Evolutionary conservation across 2,113 vertebrate genomes (phyloP).

Genomic region (Turdus rufiventris): DNA sequence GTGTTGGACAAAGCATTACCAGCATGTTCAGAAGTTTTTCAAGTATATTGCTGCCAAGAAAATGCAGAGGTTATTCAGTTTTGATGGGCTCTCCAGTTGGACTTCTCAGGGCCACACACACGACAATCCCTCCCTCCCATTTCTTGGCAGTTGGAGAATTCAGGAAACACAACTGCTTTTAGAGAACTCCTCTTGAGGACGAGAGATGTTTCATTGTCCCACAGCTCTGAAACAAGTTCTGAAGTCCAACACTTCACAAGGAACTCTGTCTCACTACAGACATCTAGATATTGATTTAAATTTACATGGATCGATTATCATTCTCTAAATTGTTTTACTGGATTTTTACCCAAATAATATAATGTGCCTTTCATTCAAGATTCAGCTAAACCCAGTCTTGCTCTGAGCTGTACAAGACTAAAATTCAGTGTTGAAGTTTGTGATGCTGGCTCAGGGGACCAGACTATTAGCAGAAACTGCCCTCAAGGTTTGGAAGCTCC

Average conservation of each 20-base stretch:
- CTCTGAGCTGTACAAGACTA: not conserved
- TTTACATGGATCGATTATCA: not conserved
- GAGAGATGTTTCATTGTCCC: not conserved
- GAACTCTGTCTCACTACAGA: not conserved
- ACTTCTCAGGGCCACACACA: not conserved
- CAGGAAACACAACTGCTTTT: not conserved
- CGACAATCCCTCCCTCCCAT: rapidly evolving
- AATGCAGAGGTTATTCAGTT: not conserved
- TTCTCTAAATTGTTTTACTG: not conserved
- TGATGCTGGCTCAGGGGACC: not conserved
- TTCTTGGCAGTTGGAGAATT: not conserved
- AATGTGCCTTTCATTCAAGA: not conserved
- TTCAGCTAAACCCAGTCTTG: not conserved
- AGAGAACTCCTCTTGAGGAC: not conserved
- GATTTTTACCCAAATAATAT: not conserved
- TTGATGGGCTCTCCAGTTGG: not conserved
- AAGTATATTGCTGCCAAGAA: not conserved
- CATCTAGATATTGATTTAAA: not conserved
- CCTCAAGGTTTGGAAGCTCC: not conserved
- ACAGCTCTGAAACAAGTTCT: not conserved
- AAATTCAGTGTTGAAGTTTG: not conserved
- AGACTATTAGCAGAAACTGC: not conserved
- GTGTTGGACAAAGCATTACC: not conserved
- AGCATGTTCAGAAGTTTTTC: not conserved
- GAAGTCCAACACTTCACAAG: not conserved